These are phyloP conservation scores for Helicoverpa armigera DNA, from an alignment of 1,140 invertebrate species.

Conservation along the genomic window DNA sequence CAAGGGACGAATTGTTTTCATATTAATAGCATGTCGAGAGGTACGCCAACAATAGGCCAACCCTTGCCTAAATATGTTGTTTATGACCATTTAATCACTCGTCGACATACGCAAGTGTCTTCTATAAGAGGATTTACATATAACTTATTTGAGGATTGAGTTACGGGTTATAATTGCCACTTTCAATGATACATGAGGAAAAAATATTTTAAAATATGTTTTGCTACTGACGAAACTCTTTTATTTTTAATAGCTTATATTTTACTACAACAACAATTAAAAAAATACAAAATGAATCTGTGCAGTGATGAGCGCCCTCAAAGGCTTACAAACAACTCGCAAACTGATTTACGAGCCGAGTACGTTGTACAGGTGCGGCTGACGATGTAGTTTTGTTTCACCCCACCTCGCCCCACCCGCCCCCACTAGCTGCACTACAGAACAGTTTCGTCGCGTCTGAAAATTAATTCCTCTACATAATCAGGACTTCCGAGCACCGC, in stretches of 20 bases:
- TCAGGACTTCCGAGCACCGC: conserved; percentile 79
- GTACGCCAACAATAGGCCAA: conserved; percentile 55
- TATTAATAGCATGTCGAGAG: conserved; percentile 85
- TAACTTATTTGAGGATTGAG: neutral
- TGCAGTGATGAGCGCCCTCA: conserved; percentile 29
- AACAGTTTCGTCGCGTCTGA: conserved; percentile 84
- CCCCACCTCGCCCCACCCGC: conserved; percentile 53
- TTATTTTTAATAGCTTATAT: neutral
- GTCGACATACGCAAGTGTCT: conserved; percentile 4
- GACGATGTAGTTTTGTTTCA: conserved; percentile 77
- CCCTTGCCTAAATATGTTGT: conserved; percentile 65
- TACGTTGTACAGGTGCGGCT: conserved; percentile 77
- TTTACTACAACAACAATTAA: neutral
- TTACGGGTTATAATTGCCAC: neutral
- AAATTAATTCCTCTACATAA: conserved; percentile 86
- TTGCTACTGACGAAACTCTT: neutral
- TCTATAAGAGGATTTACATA: neutral
- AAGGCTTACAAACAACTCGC: conserved; percentile 37
- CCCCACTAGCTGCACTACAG: conserved; percentile 61
- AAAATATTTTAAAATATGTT: no score
- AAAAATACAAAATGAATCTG: neutral
- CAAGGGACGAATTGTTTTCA: conserved; percentile 85
- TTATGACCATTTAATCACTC: conserved; percentile 73
- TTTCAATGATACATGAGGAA: neutral
- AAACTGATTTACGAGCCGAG: conserved; percentile 74